Percentiles rank a stretch among this genome's conserved stretches.
These are phyloP conservation scores for Poecilia picta DNA, from an alignment of 2,797 vertebrate species.

Conservation along the genomic window DNA sequence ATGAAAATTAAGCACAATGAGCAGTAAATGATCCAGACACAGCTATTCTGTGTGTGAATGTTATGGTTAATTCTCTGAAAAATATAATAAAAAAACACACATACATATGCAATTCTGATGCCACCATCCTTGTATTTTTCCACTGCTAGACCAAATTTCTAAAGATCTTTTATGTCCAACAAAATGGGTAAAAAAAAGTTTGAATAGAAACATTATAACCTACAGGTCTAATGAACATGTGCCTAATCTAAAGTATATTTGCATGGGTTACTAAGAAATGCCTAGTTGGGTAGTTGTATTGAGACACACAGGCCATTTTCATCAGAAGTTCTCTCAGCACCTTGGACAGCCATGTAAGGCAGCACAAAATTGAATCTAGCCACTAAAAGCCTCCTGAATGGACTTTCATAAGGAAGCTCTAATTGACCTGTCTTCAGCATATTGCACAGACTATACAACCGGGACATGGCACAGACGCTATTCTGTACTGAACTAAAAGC, in stretches of 20 bases:
- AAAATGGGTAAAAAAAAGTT: slow-evolving; percentile 13
- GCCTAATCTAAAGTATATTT: slow-evolving; percentile 23
- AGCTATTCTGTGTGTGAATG: not conserved
- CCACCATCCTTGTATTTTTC: not conserved
- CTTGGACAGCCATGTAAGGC: slow-evolving; percentile 21
- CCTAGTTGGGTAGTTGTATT: slow-evolving; percentile 26
- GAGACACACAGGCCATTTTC: slow-evolving; percentile 26
- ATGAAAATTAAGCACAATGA: slow-evolving; percentile 8
- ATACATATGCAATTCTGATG: not conserved
- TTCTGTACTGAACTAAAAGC: slow-evolving; percentile 17
- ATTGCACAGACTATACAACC: slow-evolving; percentile 11
- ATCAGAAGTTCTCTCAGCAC: slow-evolving; percentile 18
- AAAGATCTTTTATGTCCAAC: slow-evolving; percentile 6
- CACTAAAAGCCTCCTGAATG: slow-evolving; percentile 23
- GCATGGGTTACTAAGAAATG: slow-evolving; percentile 34
- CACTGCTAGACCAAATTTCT: not conserved
- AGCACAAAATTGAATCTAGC: slow-evolving; percentile 3
- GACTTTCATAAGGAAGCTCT: slow-evolving; percentile 6
- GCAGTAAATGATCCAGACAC: slow-evolving; percentile 9
- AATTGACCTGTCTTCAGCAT: slow-evolving; percentile 6
- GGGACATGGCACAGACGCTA: not conserved
- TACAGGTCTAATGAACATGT: slow-evolving; percentile 20
- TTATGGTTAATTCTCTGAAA: not conserved
- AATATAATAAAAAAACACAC: not conserved
- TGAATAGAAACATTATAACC: slow-evolving; percentile 12